Conservation (phyloP, 1,140 invertebrate species). For the Hestina assimilis region DNA sequence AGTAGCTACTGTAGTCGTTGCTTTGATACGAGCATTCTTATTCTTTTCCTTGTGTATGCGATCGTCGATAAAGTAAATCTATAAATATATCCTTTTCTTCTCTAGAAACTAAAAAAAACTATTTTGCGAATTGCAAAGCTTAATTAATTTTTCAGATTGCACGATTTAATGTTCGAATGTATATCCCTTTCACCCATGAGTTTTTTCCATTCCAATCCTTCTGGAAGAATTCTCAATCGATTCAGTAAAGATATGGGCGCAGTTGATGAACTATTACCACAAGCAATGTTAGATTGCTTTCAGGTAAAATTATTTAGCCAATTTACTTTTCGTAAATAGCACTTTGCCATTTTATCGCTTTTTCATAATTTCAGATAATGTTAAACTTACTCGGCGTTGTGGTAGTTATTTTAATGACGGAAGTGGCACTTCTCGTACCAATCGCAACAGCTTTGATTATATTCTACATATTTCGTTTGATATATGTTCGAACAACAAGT, state of each 20-base stretch:
- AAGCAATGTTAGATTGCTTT: slow-evolving; percentile 83
- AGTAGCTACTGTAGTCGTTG: slow-evolving; percentile 77
- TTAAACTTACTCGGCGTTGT: slow-evolving; percentile 84
- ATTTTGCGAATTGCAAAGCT: not conserved
- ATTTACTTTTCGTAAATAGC: not conserved
- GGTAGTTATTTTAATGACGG: slow-evolving; percentile 85
- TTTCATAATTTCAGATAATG: slow-evolving; percentile 73
- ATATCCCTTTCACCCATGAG: slow-evolving; percentile 83
- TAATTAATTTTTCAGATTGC: slow-evolving; percentile 69
- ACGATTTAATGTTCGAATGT: slow-evolving; percentile 83
- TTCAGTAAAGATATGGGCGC: slow-evolving; percentile 81
- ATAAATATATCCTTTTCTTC: not conserved
- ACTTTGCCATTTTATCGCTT: not conserved
- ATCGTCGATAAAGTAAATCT: slow-evolving; percentile 84
- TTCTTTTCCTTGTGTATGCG: slow-evolving; percentile 88
- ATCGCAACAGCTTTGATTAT: slow-evolving; percentile 83
- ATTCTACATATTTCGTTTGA: slow-evolving; percentile 84
- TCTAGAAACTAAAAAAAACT: not conserved
- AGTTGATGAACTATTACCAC: slow-evolving; percentile 91
- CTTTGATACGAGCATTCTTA: slow-evolving; percentile 82
- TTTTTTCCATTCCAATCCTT: slow-evolving; percentile 90
- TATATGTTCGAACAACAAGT: slow-evolving; percentile 89
- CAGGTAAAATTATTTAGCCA: slow-evolving; percentile 66
- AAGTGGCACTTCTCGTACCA: slow-evolving; percentile 87
- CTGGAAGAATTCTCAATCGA: slow-evolving; percentile 79